Base-by-base conservation (phyloP, 1,140 invertebrate species). In the Carcinoscorpius rotundicauda region DNA sequence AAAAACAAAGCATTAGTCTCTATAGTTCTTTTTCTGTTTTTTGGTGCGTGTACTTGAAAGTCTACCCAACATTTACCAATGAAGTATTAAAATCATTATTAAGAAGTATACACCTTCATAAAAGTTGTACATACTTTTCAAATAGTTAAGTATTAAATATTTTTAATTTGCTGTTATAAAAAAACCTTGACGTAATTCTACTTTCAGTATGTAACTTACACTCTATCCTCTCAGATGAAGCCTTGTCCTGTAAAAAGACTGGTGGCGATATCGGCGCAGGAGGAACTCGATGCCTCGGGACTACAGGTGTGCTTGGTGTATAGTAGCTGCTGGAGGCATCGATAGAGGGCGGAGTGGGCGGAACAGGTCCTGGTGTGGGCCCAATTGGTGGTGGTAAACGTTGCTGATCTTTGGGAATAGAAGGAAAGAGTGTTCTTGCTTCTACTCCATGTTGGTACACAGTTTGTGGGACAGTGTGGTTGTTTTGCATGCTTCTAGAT, bases 151-250 rank as follows among this genome's bases (percentile, higher is more conserved):
- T 1, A 29, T 29, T 29, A 29, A 29, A 29, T 29, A 29, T 29
- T 1, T 29, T 29, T 2, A 29, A 29, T 29, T 29, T 29, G 29
- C 29, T 29, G 29, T 29, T 29, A 29, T 29, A 29, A 29, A 29
- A 29, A 29, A 29, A 29, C 29, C 29, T 29, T 29, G 0, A 29
- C 2, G 29, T 29, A 29, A 29, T 29, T 29, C 29, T 29, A 29
- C 29, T 29, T 29, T 29, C 2, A 29, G 29, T 29, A 29, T 58
- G 49, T 61, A 59, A 82, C 81, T 79, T 73, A 84, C 83, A 77
- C 75, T 87, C 86, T 63, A 86, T 82, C 66, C 84, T 81, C 66
- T 88, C 86, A 75, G 84, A 64, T 29, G 53, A 55, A 8, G 62
- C 4, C n/a, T 62, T 62, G 5, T 69, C 65, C 4, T 63, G 68